Percentiles rank a stretch among this genome's conserved stretches.
phyloP scores from a whole-genome alignment of 2,888 invertebrate species.

The Hyles lineata region DNA sequence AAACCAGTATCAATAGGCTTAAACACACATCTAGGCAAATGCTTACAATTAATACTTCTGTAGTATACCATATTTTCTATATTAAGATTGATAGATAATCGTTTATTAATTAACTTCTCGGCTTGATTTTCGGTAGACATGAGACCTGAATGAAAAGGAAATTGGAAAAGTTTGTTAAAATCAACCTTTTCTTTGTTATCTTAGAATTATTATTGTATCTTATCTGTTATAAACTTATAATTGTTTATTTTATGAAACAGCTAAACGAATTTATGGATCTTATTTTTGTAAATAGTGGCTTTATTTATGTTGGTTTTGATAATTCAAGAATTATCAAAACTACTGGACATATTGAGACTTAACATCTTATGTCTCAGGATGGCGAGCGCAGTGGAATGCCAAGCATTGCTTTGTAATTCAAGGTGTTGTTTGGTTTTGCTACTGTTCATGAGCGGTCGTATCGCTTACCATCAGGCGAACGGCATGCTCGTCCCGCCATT shows the following conservation, averaged over 20 bases:
- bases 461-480: too few relatives aligned
- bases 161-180: constrained; percentile 12
- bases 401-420: too few relatives aligned
- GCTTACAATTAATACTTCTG: neutral
- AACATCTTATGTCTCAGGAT: too few relatives aligned
- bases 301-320: too few relatives aligned
- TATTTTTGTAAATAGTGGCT: too few relatives aligned
- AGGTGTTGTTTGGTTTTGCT: too few relatives aligned
- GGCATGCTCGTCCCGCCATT: too few relatives aligned
- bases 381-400: too few relatives aligned
- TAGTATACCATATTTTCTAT: neutral
- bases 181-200: neutral
- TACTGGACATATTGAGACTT: too few relatives aligned
- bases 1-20: neutral
- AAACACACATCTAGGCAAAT: neutral
- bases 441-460: too few relatives aligned
- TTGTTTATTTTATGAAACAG: neutral
- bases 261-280: neutral
- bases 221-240: neutral
- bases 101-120: constrained; percentile 5
- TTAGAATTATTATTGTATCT: constrained; percentile 4
- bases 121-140: neutral
- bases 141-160: constrained; percentile 4
- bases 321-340: too few relatives aligned
- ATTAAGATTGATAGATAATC: neutral